Conservation (phyloP, 2,797 vertebrate genomes). For the Labeo calbasu region DNA sequence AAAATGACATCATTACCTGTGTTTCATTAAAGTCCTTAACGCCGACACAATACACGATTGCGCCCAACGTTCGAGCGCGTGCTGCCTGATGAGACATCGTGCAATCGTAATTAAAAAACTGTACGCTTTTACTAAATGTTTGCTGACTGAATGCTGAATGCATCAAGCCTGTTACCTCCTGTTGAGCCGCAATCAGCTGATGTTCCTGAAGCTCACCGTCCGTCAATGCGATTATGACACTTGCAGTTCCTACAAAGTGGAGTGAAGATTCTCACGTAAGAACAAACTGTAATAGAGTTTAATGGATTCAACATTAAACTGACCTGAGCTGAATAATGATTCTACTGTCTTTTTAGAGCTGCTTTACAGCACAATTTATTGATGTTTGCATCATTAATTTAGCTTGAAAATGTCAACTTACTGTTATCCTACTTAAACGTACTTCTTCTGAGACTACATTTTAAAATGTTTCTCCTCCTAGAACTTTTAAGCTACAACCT, state of each 20-base stretch:
- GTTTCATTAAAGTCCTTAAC: slow-evolving; percentile 89
- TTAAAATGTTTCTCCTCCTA: no score
- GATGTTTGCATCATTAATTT: no score
- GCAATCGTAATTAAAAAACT: not conserved
- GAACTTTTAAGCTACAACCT: no score
- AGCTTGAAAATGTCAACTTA: no score
- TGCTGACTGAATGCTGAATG: not conserved
- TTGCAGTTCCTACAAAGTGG: slow-evolving; percentile 79
- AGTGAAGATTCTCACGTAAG: not conserved
- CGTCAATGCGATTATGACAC: slow-evolving; percentile 88
- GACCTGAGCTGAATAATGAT: no score
- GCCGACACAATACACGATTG: slow-evolving; percentile 90
- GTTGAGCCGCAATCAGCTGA: slow-evolving; percentile 80
- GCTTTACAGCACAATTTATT: no score
- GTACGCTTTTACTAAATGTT: not conserved
- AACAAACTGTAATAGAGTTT: no score
- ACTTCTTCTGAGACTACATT: no score
- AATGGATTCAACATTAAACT: no score
- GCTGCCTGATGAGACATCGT: slow-evolving; percentile 76
- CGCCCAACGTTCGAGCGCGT: slow-evolving; percentile 83
- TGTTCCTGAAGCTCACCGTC: slow-evolving; percentile 85
- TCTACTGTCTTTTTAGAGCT: no score
- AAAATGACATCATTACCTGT: slow-evolving; percentile 80
- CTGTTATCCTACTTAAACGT: no score
- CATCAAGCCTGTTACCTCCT: slow-evolving; percentile 75